phyloP scores from a whole-genome alignment of 2,888 invertebrate genomes.

The Eueremaeus valkanovi region DNA sequence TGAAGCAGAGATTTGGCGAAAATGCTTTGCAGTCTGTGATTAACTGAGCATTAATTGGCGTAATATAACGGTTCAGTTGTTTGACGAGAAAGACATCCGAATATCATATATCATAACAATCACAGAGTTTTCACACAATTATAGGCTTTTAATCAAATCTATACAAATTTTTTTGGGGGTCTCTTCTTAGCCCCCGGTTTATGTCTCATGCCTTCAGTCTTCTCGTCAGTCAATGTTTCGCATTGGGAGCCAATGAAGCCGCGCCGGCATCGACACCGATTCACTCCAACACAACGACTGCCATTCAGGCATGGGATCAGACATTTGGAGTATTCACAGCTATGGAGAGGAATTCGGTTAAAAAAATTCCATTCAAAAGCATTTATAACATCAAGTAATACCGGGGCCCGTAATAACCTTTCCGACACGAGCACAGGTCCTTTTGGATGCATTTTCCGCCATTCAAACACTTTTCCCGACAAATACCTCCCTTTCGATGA shows the following conservation, averaged over 20 bases:
- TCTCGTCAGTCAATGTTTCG: slow-evolving; percentile 56
- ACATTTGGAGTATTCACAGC: slow-evolving; percentile 59
- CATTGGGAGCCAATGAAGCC: slow-evolving; percentile 85
- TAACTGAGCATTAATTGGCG: no score
- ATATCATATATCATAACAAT: slow-evolving; percentile 1
- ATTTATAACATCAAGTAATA: no score
- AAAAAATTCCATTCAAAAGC: no score
- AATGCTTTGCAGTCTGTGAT: no score
- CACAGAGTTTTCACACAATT: neutral
- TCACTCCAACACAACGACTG: slow-evolving; percentile 81
- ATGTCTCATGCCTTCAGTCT: neutral
- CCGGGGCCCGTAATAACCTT: slow-evolving; percentile 80
- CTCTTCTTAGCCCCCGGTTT: neutral
- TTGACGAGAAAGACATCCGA: neutral
- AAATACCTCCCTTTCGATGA: slow-evolving; percentile 67
- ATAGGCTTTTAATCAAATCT: neutral
- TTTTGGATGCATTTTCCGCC: slow-evolving; percentile 92
- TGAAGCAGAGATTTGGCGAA: no score
- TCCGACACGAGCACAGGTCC: slow-evolving; percentile 85
- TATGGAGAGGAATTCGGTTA: no score
- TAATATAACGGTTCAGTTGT: no score
- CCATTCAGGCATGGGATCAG: slow-evolving; percentile 86
- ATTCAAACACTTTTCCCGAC: slow-evolving; percentile 82
- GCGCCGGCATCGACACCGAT: slow-evolving; percentile 79
- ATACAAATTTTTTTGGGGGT: slow-evolving; percentile 21